Evolutionary conservation across 2,888 invertebrate genomes (phyloP), one percentile per base, ranked within the genome.

Genomic region (Lacanobia oleracea): DNA sequence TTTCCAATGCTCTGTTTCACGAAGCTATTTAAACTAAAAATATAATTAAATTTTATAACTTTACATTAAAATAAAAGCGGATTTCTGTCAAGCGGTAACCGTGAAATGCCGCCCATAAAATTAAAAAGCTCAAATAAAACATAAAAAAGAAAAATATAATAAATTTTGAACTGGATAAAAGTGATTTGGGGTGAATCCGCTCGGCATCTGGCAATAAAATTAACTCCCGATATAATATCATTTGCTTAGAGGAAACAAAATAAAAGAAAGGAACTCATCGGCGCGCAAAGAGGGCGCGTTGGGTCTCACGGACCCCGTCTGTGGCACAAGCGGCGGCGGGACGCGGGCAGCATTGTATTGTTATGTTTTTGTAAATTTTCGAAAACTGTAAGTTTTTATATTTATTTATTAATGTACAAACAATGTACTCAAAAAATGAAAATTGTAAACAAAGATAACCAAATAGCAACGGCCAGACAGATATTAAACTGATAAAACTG

Each of bases 201-300:
- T 69, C 67, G 85, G 82, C 88, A 86, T 90, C 86, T 87, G 88
- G 86, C 86, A 86, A 88, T 87, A 83, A 88, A 91, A 91, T 93
- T 91, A 91, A 91, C 90, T 88, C 87, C 66, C 88, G 86, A 91
- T 91, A 89, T 91, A 90, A 91, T 91, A 90, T 89, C 86, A 91
- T 91, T 91, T 90, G 90, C 88, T 89, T 87, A 88, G 88, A 88
- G 82, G 85, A 89, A 89, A 89, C 87, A 88, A 89, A 77, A 91
- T 89, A 89, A 88, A 87, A 86, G 86, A 87, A 78, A 78, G 43
- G 60, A 88, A 89, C 88, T 89, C 88, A 89, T 90, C 85, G 90
- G 74, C 86, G 83, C 83, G 85, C 76, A 75, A 75, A 68, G 67
- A 74, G 79, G 75, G 77, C 64, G 62, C 50, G 23, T 61, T 54